Evolutionary conservation across 2,797 vertebrate genomes (phyloP).

Genomic region (Spinibarbus caldwelli): DNA sequence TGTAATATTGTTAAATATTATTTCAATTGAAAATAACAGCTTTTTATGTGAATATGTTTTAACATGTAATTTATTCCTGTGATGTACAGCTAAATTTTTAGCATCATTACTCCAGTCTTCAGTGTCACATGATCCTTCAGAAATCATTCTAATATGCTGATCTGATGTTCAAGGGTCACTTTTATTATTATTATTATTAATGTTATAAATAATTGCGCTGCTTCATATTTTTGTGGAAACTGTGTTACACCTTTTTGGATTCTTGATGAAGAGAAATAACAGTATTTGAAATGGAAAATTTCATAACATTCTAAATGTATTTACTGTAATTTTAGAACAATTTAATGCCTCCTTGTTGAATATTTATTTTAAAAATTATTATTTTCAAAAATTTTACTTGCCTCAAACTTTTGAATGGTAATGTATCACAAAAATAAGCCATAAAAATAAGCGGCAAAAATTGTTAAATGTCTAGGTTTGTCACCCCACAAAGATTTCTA

Average conservation of each 20-base stretch:
- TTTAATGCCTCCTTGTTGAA: no score
- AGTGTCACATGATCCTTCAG: background rate
- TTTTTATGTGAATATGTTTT: background rate
- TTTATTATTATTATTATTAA: background rate
- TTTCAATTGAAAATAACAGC: background rate
- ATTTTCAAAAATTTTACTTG: no score
- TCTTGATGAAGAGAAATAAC: background rate
- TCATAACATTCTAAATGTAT: no score
- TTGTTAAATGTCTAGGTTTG: background rate
- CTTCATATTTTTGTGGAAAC: background rate
- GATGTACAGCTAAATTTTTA: background rate
- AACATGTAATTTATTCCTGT: background rate
- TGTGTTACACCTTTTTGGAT: background rate
- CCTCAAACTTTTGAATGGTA: background rate
- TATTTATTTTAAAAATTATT: no score
- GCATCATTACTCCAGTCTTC: background rate
- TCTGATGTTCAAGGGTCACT: background rate
- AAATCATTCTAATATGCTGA: background rate
- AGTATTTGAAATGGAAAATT: no score
- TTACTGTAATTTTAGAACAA: no score
- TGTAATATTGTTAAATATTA: background rate
- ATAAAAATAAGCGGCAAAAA: background rate
- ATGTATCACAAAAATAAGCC: background rate
- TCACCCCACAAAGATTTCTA: background rate
- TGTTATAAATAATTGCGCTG: background rate